Evolutionary conservation across 2,797 vertebrate genomes (phyloP).

Genomic region (Microctenopoma stevenorrisi): DNA sequence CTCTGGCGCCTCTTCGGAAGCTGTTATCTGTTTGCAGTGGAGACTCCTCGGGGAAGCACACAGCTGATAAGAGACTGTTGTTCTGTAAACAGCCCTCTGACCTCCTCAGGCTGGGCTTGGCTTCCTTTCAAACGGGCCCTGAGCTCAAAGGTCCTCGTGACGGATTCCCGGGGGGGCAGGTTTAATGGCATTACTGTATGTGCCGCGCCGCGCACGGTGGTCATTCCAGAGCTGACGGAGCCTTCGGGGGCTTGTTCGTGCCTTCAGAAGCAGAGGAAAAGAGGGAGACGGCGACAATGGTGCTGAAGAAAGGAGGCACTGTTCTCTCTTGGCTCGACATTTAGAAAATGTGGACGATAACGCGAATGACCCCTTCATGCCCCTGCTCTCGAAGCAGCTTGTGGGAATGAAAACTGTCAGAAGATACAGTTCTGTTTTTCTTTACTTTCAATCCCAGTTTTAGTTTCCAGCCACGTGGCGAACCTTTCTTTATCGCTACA

Average conservation of each 20-base stretch:
- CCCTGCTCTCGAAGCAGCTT: conserved; percentile 11
- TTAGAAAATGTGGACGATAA: conserved; percentile 19
- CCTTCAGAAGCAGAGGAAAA: conserved; percentile 18
- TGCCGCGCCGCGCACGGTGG: conserved; percentile 53
- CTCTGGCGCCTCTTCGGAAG: conserved; percentile 67
- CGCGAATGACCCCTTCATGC: conserved; percentile 23
- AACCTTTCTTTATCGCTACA: conserved; percentile 11
- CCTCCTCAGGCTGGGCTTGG: conserved; percentile 67
- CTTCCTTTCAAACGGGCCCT: conserved; percentile 64
- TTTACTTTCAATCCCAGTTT: conserved; percentile 27
- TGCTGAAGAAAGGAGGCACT: conserved; percentile 11
- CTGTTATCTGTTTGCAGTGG: conserved; percentile 73
- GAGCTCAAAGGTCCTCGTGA: conserved; percentile 63
- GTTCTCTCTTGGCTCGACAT: conserved; percentile 25
- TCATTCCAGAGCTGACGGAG: conserved; percentile 50
- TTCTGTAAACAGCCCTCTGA: conserved; percentile 81
- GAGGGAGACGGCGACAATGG: background rate
- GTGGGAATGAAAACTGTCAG: conserved; percentile 21
- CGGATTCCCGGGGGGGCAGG: conserved; percentile 56
- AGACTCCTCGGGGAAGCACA: conserved; percentile 69
- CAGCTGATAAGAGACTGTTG: conserved; percentile 75
- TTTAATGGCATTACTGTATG: conserved; percentile 75
- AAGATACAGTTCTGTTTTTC: background rate
- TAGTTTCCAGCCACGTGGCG: conserved; percentile 23
- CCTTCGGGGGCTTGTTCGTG: background rate